Conservation (phyloP, 2,797 vertebrate species). For the Gephyroberyx darwinii region DNA sequence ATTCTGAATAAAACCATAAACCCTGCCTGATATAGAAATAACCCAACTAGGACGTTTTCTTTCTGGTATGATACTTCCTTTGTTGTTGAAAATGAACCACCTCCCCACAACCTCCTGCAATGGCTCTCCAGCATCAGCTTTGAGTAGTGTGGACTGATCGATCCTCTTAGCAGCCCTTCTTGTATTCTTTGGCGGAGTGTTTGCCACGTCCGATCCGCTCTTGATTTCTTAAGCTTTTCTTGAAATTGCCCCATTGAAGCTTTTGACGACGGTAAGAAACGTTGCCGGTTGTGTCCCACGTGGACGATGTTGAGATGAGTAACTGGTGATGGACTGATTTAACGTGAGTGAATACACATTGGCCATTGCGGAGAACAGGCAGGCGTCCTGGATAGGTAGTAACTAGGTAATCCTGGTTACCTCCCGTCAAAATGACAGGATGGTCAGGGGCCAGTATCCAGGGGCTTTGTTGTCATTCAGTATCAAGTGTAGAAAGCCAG, state of each 20-base stretch:
- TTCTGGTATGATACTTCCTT: slow-evolving; percentile 68
- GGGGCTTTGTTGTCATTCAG: slow-evolving; percentile 27
- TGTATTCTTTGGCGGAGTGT: slow-evolving; percentile 51
- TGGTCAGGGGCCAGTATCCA: not conserved
- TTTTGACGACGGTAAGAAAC: slow-evolving; percentile 9
- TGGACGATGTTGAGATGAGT: slow-evolving; percentile 4
- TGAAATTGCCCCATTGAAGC: slow-evolving; percentile 35
- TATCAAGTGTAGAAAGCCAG: slow-evolving; percentile 19
- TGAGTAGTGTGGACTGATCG: slow-evolving; percentile 67
- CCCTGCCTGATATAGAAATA: slow-evolving; percentile 74
- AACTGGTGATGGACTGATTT: slow-evolving; percentile 14
- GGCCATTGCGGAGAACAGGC: slow-evolving; percentile 11
- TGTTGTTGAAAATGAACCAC: slow-evolving; percentile 62
- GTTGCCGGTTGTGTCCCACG: not conserved
- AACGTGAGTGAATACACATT: slow-evolving; percentile 1
- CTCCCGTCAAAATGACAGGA: not conserved
- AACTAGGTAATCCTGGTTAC: slow-evolving; percentile 4
- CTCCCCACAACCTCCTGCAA: slow-evolving; percentile 57
- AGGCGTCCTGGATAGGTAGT: slow-evolving; percentile 18
- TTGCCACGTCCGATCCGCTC: slow-evolving; percentile 42
- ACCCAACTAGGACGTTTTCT: slow-evolving; percentile 73
- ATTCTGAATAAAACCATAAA: slow-evolving; percentile 56
- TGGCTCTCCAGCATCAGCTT: slow-evolving; percentile 73
- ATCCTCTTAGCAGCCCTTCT: slow-evolving; percentile 52
- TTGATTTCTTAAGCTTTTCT: slow-evolving; percentile 44